Percentiles rank a stretch among this genome's conserved stretches.
phyloP scores from a whole-genome alignment of 2,113 vertebrate genomes.

The Calidris pugnax region DNA sequence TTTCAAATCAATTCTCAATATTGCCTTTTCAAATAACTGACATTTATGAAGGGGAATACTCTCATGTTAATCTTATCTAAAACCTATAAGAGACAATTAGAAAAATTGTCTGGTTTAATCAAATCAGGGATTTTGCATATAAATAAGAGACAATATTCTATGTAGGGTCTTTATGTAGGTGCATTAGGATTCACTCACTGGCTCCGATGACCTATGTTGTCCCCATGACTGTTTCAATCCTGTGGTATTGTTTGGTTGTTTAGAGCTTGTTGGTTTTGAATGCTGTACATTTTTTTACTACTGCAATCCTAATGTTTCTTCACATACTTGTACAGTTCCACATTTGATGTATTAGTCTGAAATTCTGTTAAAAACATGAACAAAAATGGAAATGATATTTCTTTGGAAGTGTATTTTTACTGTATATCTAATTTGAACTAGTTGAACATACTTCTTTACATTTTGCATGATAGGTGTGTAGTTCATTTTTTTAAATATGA shows the following conservation, averaged over 20 bases:
- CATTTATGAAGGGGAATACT: conserved; percentile 15
- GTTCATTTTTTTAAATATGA: conserved; percentile 68
- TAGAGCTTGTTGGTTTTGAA: conserved; percentile 72
- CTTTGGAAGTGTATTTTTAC: conserved; percentile 73
- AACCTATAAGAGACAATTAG: conserved; percentile 64
- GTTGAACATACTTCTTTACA: conserved; percentile 69
- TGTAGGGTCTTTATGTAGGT: conserved; percentile 68
- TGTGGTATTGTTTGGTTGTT: conserved; percentile 72
- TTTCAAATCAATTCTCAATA: conserved; percentile 25
- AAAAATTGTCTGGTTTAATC: conserved; percentile 66
- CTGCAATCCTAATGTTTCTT: conserved; percentile 71
- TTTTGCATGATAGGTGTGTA: conserved; percentile 72
- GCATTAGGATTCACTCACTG: conserved; percentile 62
- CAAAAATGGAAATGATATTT: conserved; percentile 75
- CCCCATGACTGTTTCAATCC: conserved; percentile 69
- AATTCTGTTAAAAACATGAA: conserved; percentile 78
- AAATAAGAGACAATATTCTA: conserved; percentile 66
- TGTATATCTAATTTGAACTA: conserved; percentile 68
- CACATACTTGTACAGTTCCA: conserved; percentile 76
- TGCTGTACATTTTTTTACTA: conserved; percentile 78
- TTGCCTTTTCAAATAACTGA: conserved; percentile 50
- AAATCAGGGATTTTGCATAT: conserved; percentile 73
- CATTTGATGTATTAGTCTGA: conserved; percentile 79
- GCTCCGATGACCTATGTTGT: conserved; percentile 65
- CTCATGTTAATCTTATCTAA: conserved; percentile 34